phyloP scores from a whole-genome alignment of 2,797 vertebrate genomes.

The Strix occidentalis region DNA sequence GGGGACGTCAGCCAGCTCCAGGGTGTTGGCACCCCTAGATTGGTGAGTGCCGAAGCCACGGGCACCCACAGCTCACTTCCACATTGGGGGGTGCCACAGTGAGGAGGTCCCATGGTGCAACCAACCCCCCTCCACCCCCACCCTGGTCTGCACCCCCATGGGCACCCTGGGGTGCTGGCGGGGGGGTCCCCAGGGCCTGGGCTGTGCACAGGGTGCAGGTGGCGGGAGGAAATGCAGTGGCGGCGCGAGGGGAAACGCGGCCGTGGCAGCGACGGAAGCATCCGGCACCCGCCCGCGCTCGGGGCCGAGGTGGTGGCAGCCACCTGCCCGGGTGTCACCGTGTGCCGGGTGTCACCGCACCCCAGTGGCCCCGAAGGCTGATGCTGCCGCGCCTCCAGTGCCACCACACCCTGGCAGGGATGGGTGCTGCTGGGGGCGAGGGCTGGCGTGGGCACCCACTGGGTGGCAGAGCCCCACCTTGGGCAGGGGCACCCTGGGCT shows the following conservation, averaged over 20 bases:
- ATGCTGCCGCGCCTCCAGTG: neutral
- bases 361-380: neutral
- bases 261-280: neutral
- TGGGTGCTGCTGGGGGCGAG: neutral
- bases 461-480: neutral
- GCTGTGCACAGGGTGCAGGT: neutral
- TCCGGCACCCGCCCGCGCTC: neutral
- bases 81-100: neutral
- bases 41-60: rapidly evolving
- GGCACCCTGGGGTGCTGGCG: neutral
- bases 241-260: neutral
- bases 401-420: neutral
- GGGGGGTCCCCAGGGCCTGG: neutral
- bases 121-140: neutral
- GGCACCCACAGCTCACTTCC: neutral
- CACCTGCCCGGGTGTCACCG: neutral
- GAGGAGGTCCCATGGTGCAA: neutral
- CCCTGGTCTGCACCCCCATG: neutral
- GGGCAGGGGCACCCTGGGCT: no score
- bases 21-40: neutral
- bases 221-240: neutral
- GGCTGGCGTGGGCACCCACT: neutral
- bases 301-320: neutral
- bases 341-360: neutral
- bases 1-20: neutral